These are phyloP conservation scores for Eptesicus fuscus DNA, from an alignment of 2,113 vertebrate genomes.

Conservation along the genomic window DNA sequence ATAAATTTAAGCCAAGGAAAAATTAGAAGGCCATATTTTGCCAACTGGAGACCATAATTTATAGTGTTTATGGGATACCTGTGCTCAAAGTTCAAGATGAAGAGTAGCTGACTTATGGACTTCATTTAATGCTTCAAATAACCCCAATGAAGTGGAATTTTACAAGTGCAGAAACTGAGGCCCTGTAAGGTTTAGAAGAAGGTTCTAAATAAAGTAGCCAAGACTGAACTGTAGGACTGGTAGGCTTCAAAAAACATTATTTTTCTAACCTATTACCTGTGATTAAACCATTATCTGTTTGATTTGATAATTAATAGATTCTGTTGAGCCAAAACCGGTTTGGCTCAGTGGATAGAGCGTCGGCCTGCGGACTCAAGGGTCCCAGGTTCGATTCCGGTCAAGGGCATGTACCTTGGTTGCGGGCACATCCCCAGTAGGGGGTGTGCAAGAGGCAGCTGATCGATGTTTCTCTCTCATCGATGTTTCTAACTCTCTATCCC, in stretches of 20 bases:
- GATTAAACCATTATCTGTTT: constrained; percentile 8
- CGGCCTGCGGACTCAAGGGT: no score
- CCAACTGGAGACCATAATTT: background rate
- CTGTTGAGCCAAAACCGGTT: no score
- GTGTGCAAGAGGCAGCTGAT: no score
- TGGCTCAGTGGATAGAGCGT: no score
- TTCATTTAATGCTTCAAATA: background rate
- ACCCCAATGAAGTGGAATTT: background rate
- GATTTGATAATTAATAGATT: constrained; percentile 3
- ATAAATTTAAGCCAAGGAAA: constrained; percentile 3
- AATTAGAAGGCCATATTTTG: background rate
- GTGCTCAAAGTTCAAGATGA: constrained; percentile 35
- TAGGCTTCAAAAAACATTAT: background rate
- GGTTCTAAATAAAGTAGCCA: background rate
- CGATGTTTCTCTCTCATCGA: no score
- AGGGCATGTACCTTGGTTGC: no score
- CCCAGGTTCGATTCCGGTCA: no score
- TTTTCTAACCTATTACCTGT: background rate
- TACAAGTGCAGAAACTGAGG: background rate
- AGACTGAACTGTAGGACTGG: background rate
- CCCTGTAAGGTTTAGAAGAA: background rate
- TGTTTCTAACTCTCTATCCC: no score
- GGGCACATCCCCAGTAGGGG: no score
- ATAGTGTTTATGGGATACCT: constrained; percentile 16
- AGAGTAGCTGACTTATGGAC: background rate